phyloP scores from a whole-genome alignment of 2,888 invertebrate genomes.

The Spisula solida region DNA sequence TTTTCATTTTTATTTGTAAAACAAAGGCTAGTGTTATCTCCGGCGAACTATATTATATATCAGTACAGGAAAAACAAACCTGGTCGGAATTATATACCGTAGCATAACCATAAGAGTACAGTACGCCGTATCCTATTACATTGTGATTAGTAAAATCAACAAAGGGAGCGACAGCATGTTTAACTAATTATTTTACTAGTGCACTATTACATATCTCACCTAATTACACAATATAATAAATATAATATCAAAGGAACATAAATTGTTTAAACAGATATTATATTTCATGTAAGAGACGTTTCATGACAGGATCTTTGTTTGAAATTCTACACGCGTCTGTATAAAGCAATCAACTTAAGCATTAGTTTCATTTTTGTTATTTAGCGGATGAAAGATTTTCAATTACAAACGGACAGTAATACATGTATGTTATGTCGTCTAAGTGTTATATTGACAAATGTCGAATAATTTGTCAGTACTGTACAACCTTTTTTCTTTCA shows the following conservation, averaged over 20 bases:
- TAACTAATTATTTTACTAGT: background rate
- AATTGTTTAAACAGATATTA: background rate
- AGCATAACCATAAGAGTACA: background rate
- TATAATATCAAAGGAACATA: background rate
- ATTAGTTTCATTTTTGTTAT: background rate
- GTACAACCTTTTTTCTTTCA: background rate
- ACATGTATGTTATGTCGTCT: background rate
- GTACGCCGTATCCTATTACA: background rate
- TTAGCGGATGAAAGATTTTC: constrained; percentile 8
- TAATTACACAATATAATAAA: background rate
- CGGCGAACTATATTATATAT: too few species aligned
- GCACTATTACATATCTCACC: background rate
- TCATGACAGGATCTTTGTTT: background rate
- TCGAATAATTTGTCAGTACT: background rate
- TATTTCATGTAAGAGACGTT: background rate
- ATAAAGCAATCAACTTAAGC: background rate
- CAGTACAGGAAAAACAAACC: too few species aligned
- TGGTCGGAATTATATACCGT: background rate
- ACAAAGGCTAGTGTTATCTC: too few species aligned
- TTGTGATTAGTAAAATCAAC: background rate
- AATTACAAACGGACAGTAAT: background rate
- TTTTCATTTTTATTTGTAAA: too few species aligned
- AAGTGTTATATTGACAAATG: background rate
- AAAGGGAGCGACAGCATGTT: background rate
- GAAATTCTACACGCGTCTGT: background rate